Evolutionary conservation across 2,113 vertebrate genomes (phyloP).

Genomic region (Tragelaphus strepsiceros): DNA sequence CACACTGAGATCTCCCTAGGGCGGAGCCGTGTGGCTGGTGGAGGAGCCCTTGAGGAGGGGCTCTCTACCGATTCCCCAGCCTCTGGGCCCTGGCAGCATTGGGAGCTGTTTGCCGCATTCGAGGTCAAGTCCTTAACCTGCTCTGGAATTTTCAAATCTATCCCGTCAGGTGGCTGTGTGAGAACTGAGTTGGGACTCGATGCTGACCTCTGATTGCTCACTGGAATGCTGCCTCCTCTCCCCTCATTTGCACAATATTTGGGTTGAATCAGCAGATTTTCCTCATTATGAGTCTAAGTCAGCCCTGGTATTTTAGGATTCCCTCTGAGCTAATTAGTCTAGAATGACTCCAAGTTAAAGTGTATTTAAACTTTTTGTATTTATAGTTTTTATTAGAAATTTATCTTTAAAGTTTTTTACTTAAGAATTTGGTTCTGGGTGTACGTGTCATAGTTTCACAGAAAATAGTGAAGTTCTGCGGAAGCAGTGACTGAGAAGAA

Average conservation of each 20-base stretch:
- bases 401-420: not conserved
- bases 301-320: not conserved
- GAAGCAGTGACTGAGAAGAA: not conserved
- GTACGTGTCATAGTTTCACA: not conserved
- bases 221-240: not conserved
- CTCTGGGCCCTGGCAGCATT: not conserved
- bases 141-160: not conserved
- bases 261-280: not conserved
- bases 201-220: not conserved
- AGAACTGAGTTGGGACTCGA: not conserved
- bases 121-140: not conserved
- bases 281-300: not conserved
- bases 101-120: not conserved
- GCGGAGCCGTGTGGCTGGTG: not conserved
- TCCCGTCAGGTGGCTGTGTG: not conserved
- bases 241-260: not conserved
- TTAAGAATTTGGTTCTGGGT: not conserved
- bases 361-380: not conserved
- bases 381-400: not conserved
- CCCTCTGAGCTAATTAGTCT: not conserved
- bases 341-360: not conserved
- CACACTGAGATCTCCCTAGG: accelerated
- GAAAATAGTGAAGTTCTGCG: not conserved
- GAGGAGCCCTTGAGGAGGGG: not conserved
- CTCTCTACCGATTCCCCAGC: not conserved